Conservation (phyloP, 2,797 vertebrate genomes). For the Cryptoblepharus egeriae region DNA sequence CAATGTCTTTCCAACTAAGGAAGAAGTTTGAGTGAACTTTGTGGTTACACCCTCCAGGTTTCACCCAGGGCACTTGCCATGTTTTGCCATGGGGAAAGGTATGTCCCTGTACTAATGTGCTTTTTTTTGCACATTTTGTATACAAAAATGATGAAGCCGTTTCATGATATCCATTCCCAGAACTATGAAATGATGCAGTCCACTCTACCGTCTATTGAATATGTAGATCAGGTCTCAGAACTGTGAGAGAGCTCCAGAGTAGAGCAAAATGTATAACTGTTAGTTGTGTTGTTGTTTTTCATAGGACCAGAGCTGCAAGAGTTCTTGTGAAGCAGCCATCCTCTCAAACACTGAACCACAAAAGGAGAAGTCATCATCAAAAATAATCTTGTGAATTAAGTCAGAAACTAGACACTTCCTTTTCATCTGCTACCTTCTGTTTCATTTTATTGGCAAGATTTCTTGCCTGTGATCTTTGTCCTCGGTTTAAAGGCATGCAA, state of each 20-base stretch:
- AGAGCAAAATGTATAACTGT: too few species aligned
- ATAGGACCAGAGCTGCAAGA: background rate
- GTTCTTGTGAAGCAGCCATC: background rate
- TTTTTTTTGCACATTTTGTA: too few species aligned
- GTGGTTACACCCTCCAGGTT: too few species aligned
- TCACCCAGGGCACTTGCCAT: too few species aligned
- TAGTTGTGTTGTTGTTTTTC: background rate
- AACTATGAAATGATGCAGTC: too few species aligned
- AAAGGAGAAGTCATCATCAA: conserved; percentile 31
- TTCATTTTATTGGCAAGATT: background rate
- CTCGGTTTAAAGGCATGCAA: conserved; percentile 48
- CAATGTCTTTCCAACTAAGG: too few species aligned
- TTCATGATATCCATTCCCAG: too few species aligned
- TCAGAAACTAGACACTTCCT: conserved; percentile 26
- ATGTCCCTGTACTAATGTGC: too few species aligned
- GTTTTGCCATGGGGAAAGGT: too few species aligned
- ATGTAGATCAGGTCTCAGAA: background rate
- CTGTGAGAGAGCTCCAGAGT: background rate
- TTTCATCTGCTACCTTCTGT: conserved; percentile 1
- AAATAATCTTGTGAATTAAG: conserved; percentile 25
- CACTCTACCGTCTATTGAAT: too few species aligned
- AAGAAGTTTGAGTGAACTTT: too few species aligned
- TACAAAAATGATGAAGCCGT: too few species aligned
- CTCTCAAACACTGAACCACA: background rate
- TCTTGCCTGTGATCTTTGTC: conserved; percentile 27